Evolutionary conservation across 2,113 vertebrate genomes (phyloP), one percentile per base, ranked within the genome.

Genomic region (Macrotus californicus): DNA sequence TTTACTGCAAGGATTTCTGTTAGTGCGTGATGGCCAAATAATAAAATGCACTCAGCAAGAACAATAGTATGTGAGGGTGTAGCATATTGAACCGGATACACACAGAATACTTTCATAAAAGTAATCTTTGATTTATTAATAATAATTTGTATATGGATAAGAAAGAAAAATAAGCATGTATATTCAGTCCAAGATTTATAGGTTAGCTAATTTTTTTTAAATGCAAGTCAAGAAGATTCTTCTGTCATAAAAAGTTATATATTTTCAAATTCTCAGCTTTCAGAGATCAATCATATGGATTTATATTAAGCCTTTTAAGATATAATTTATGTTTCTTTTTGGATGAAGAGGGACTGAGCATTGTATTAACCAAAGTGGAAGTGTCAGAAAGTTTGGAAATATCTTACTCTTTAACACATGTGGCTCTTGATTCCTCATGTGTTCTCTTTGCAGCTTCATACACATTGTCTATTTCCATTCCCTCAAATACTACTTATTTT

Each of bases 1-100:
- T 92, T 95, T 96, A 93, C 67, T 94, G 85, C 77, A 91, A 95
- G 61, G n/a, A 88, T 87, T 97, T 94, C 66, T 86, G 91, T 70
- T 50, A 88, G 69, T 79, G 29, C n/a, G 41, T 43, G 36, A 72
- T 66, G 64, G 61, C 29, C 83, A 94, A 76, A 80, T 61, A 73
- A 87, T 69, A 91, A 69, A 89, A 79, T 69, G 46, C 8, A 82
- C 4, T 92, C n/a, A 82, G 85, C 24, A 76, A 85, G 59, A 73
- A 87, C 56, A 70, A 95, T 52, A 79, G 31, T 5, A 1, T 43
- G 19, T 85, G 46, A 39, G 9, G 13, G 12, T 89, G 22, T 26
- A 54, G 48, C 22, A 24, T 36, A 80, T 39, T 89, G 16, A 34
- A 77, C 9, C 54, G 48, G 21, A 87, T 2, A 87, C 7, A 90